A percentile compares a stretch with the other conserved stretches of the same genome.
Conservation (phyloP, 1,140 invertebrate genomes). For the Pygmarrhopalites habei region DNA sequence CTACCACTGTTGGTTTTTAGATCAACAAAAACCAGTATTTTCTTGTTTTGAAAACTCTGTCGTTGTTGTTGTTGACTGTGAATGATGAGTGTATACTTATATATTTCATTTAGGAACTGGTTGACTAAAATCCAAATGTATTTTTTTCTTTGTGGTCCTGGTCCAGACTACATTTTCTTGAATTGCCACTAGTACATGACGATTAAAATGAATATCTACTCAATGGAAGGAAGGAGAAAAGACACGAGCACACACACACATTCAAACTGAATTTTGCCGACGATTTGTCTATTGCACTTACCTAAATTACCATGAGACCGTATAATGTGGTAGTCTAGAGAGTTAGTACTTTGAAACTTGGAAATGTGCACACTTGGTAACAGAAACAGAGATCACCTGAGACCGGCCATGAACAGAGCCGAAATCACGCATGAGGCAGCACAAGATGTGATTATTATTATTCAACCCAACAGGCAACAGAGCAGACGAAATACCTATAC, state of each 20-base stretch:
- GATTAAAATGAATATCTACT: not conserved
- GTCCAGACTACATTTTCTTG: not conserved
- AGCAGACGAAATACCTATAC: not conserved
- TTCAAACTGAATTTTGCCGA: not conserved
- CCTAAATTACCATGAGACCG: constrained; percentile 3
- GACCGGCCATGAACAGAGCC: not conserved
- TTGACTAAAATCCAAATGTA: too few relatives aligned
- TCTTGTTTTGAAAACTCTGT: too few relatives aligned
- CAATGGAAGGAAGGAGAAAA: not conserved
- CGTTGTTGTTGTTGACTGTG: too few relatives aligned
- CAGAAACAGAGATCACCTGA: constrained; percentile 12
- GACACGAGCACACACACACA: not conserved
- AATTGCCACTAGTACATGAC: not conserved
- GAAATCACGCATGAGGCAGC: constrained; percentile 14
- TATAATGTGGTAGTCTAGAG: not conserved
- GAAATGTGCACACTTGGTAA: constrained; percentile 4
- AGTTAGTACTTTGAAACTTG: too few relatives aligned
- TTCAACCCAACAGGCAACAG: constrained; percentile 8
- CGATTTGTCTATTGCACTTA: constrained; percentile 4
- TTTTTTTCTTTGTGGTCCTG: not conserved
- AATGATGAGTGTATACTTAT: too few relatives aligned
- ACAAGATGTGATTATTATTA: constrained; percentile 4
- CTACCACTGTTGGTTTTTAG: too few relatives aligned
- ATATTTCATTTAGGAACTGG: too few relatives aligned
- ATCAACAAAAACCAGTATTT: too few relatives aligned